phyloP scores from a whole-genome alignment of 2,113 vertebrate genomes.

The Pangasianodon gigas region DNA sequence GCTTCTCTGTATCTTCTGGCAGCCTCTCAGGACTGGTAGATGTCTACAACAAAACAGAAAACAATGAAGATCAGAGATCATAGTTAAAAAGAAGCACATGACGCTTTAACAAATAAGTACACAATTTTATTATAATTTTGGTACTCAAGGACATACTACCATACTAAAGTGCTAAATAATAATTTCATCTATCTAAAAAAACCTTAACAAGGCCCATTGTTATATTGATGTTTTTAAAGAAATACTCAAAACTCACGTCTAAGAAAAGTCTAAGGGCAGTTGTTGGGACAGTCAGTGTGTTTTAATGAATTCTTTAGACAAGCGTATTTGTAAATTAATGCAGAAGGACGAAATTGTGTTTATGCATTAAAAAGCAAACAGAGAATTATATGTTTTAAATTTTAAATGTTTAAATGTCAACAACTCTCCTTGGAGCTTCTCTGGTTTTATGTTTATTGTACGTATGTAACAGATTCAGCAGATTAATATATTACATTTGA shows the following conservation, averaged over 20 bases:
- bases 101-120: neutral
- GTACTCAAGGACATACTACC: too few species aligned
- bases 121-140: neutral
- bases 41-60: constrained; percentile 29
- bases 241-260: neutral
- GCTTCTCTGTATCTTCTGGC: constrained; percentile 20
- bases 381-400: too few species aligned
- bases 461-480: too few species aligned
- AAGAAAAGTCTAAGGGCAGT: neutral
- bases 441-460: neutral
- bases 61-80: neutral
- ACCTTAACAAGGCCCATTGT: neutral
- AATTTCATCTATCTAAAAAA: neutral
- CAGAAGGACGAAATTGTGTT: neutral
- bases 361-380: neutral
- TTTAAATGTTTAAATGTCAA: too few species aligned
- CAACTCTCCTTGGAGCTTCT: neutral
- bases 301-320: neutral
- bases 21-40: constrained; percentile 23
- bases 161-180: neutral
- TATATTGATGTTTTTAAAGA: neutral
- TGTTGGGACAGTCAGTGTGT: neutral
- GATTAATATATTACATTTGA: neutral
- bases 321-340: neutral
- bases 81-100: neutral